Conservation (phyloP, 1,140 invertebrate genomes). For the Akabosia matsudoensis region DNA sequence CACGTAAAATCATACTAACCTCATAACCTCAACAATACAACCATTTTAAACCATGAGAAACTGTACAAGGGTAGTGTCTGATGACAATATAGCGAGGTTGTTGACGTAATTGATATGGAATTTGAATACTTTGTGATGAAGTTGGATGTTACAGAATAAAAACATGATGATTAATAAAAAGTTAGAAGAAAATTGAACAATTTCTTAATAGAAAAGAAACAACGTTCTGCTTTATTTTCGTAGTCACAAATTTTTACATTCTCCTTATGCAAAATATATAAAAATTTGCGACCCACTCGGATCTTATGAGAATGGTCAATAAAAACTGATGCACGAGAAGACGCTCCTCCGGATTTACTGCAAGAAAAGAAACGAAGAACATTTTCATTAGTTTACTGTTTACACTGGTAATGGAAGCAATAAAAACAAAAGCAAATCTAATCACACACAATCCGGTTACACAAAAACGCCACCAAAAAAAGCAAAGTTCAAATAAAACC, state of each 20-base stretch:
- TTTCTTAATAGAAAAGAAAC: conserved; percentile 3
- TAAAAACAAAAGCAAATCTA: background rate
- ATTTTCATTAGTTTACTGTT: background rate
- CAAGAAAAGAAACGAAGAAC: background rate
- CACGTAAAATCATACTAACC: no score
- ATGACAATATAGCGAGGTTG: no score
- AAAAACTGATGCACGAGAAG: background rate
- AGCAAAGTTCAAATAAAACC: no score
- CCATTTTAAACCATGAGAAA: no score
- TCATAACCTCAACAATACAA: no score
- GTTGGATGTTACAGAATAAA: no score
- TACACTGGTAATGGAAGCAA: background rate
- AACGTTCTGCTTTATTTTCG: background rate
- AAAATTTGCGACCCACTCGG: conserved; percentile 13
- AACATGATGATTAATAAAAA: background rate
- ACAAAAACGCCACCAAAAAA: no score
- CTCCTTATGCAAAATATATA: conserved; percentile 7
- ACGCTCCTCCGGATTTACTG: conserved; percentile 1
- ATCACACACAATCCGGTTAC: background rate
- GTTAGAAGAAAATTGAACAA: background rate
- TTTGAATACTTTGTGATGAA: no score
- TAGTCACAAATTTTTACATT: conserved; percentile 16
- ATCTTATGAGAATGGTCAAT: background rate
- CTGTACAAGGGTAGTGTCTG: no score
- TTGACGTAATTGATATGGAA: no score